Percentiles rank a stretch among this genome's conserved stretches.
phyloP scores from a whole-genome alignment of 1,140 invertebrate species.

The Brachionus manjavacas region DNA sequence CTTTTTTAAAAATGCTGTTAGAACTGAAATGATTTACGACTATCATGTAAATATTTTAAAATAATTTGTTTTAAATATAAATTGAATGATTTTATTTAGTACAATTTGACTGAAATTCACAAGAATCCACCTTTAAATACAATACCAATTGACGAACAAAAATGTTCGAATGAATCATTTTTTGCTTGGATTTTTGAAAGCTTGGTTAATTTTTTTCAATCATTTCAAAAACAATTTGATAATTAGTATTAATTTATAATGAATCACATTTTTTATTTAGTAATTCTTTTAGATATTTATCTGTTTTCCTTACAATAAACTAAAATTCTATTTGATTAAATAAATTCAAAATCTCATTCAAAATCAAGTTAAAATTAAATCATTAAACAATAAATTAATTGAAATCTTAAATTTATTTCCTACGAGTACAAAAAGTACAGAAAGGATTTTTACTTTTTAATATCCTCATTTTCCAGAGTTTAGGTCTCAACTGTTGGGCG shows the following conservation, averaged over 20 bases:
- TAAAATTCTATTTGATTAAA: no score
- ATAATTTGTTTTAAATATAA: neutral
- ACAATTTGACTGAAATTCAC: neutral
- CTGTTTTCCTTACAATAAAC: neutral
- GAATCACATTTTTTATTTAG: no score
- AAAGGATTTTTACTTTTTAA: no score
- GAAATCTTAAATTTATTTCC: no score
- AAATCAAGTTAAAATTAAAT: no score
- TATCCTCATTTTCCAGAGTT: no score
- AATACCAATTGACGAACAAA: neutral
- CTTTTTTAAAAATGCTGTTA: neutral
- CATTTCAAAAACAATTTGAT: neutral
- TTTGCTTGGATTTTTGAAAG: neutral
- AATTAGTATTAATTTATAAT: no score
- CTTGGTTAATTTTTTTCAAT: neutral
- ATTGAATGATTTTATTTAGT: neutral
- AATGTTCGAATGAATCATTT: neutral
- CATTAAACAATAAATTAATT: no score
- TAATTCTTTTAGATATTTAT: neutral
- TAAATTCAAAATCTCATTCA: no score
- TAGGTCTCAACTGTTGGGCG: no score
- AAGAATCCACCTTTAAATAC: neutral
- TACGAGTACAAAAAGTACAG: no score
- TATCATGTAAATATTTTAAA: neutral
- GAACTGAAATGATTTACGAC: neutral